Percentiles rank a stretch among this genome's conserved stretches.
phyloP scores from a whole-genome alignment of 2,888 invertebrate species.

The Drosophila algonquin region DNA sequence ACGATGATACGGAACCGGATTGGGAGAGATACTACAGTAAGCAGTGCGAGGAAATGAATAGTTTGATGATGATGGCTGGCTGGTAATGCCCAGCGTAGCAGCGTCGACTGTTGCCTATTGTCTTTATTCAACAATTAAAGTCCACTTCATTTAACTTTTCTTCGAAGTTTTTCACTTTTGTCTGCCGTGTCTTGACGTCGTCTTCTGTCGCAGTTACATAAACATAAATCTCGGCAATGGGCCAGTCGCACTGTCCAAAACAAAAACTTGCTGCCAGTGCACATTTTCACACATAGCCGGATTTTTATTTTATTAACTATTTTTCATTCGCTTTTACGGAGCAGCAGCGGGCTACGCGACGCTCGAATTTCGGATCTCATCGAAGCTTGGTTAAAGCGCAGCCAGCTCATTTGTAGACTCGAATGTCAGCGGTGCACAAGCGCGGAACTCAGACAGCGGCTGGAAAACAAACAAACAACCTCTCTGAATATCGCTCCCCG shows the following conservation, averaged over 20 bases:
- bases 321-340: slow-evolving; percentile 13
- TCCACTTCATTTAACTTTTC: slow-evolving; percentile 62
- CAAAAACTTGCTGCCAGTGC: slow-evolving; percentile 71
- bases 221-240: slow-evolving; percentile 74
- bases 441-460: slow-evolving; percentile 55
- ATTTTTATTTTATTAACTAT: slow-evolving; percentile 32
- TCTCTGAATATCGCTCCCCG: background rate
- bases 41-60: slow-evolving; percentile 19
- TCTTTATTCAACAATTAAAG: slow-evolving; percentile 63
- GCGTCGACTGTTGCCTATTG: slow-evolving; percentile 3
- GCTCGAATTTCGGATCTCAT: slow-evolving; percentile 40
- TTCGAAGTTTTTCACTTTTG: slow-evolving; percentile 52
- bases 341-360: slow-evolving; percentile 38
- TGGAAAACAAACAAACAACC: background rate
- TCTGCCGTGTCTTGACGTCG: slow-evolving; percentile 37
- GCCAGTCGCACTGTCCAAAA: slow-evolving; percentile 27
- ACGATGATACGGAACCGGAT: slow-evolving; percentile 40
- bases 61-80: slow-evolving; percentile 9
- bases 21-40: slow-evolving; percentile 20
- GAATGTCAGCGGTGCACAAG: slow-evolving; percentile 77
- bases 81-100: slow-evolving; percentile 18
- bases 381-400: slow-evolving; percentile 47
- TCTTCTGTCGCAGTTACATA: slow-evolving; percentile 54
- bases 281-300: slow-evolving; percentile 73
- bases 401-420: slow-evolving; percentile 64